Conservation (phyloP, 1,140 invertebrate species). For the Drosophila tani region DNA sequence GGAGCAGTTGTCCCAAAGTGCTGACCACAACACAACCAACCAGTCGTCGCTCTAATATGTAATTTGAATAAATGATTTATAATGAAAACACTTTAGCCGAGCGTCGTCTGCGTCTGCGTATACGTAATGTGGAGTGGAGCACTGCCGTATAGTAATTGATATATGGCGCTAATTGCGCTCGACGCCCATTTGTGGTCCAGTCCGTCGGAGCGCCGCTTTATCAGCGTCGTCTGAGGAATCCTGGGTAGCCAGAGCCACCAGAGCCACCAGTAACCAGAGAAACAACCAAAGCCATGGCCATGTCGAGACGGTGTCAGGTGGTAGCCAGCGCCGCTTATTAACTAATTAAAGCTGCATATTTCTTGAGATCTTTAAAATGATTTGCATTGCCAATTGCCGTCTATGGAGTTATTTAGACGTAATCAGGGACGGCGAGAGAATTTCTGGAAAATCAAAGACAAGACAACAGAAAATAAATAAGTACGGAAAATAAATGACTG, state of each 20-base stretch:
- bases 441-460: background rate
- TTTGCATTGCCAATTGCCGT: conserved; percentile 54
- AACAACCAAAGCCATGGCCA: conserved; percentile 43
- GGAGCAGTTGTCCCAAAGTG: conserved; percentile 22
- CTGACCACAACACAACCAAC: conserved; percentile 37
- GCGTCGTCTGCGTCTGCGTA: conserved; percentile 67
- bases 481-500: no score
- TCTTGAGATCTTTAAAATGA: conserved; percentile 69
- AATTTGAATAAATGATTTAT: conserved; percentile 83
- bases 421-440: conserved; percentile 5
- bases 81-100: conserved; percentile 75
- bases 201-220: conserved; percentile 55
- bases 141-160: conserved; percentile 69
- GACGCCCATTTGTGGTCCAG: conserved; percentile 68
- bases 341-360: conserved; percentile 82
- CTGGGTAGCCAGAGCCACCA: conserved; percentile 42
- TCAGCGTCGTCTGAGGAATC: conserved; percentile 72
- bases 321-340: conserved; percentile 64
- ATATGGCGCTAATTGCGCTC: conserved; percentile 79
- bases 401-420: conserved; percentile 24
- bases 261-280: conserved; percentile 6
- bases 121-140: conserved; percentile 62
- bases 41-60: conserved; percentile 63
- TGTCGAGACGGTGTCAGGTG: conserved; percentile 68
- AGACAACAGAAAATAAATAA: no score